These are phyloP conservation scores for Tricholaema leucomelas DNA, from an alignment of 2,113 vertebrate genomes.

Conservation along the genomic window DNA sequence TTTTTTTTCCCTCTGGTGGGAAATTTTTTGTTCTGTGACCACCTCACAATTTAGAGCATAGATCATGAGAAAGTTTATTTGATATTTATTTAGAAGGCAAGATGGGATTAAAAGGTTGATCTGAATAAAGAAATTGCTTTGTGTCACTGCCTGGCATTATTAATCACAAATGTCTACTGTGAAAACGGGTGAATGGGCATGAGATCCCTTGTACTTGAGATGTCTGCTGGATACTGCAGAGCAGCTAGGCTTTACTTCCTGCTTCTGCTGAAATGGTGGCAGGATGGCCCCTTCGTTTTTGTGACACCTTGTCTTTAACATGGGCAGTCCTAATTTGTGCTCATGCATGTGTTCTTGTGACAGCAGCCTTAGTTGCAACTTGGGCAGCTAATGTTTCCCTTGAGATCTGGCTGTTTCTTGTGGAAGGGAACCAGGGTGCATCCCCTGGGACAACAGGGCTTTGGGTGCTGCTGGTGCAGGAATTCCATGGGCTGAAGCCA, in stretches of 20 bases:
- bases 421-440: neutral
- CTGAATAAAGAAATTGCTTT: constrained; percentile 41
- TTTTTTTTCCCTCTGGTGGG: neutral
- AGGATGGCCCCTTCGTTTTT: neutral
- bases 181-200: neutral
- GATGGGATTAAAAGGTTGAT: constrained; percentile 21
- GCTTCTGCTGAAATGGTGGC: neutral
- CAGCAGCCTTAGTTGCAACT: neutral
- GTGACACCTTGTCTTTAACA: neutral
- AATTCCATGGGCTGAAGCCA: neutral
- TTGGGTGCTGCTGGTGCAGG: neutral
- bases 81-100: constrained; percentile 37
- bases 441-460: neutral
- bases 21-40: neutral
- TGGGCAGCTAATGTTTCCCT: neutral
- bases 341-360: fast-evolving
- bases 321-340: neutral
- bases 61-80: constrained; percentile 25
- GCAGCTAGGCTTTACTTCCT: neutral
- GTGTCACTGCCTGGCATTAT: neutral
- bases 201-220: neutral
- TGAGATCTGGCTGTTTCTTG: neutral
- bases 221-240: neutral
- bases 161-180: neutral
- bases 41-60: neutral